Base-by-base conservation (phyloP, 2,113 vertebrate species). In the Condylura cristata region DNA sequence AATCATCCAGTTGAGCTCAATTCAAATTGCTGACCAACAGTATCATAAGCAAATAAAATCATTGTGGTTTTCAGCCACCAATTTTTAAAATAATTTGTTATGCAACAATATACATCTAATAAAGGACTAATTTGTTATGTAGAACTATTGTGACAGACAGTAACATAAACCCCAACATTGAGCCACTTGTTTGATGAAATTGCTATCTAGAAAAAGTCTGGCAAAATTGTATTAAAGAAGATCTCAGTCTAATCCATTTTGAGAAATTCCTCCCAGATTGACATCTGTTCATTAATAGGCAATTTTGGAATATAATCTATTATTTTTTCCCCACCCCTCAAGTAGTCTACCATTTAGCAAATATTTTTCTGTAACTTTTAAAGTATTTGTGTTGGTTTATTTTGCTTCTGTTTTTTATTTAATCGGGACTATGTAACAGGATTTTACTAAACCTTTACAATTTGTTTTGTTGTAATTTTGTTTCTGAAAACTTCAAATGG, bases 401-500 rank as follows among this genome's bases (percentile, higher is more conserved):
- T 90, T 88, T 78, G 28, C 39, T 82, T 82, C n/a, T 90, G 24
- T 28, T 53, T 84, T 88, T 66, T 28, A 68, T 85, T 90, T 28
- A 71, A 96, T 71, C 3, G 83, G 8, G 4, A 79, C 12, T 60
- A 46, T 53, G 16, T 14, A 90, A 72, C 7, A 68, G 30, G 7
- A 80, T 24, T 53, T 89, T 93, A 81, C 16, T 71, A 72, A 61
- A 18, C 1, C 6, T 92, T 83, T 83, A 30, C 1, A 92, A 89
- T 79, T 63, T 78, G 3, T 85, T 82, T 90, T 94, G 56, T 30
- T 18, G 30, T 92, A 30, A 41, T 24, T 93, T 82, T 92, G 56
- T 87, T 90, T 93, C 82, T 76, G 22, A 80, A 68, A 95, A 70
- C 1, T 81, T 92, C 37, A 48, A 89, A 72, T 46, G 30, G 30